These are phyloP conservation scores for Bombus impatiens DNA, from an alignment of 1,140 invertebrate species.

Conservation along the genomic window DNA sequence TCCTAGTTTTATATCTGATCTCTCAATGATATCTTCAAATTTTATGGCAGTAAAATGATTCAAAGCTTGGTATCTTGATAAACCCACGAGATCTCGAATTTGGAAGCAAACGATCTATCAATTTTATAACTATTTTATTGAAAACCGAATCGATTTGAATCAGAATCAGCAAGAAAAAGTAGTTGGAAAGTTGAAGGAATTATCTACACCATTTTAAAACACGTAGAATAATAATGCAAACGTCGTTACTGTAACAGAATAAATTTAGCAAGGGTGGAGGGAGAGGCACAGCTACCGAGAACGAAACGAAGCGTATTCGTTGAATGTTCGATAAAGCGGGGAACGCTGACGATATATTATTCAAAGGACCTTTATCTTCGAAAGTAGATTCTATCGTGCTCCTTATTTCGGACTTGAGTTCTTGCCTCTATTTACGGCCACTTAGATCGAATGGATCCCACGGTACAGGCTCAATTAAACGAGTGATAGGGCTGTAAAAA, in stretches of 20 bases:
- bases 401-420: constrained; percentile 19
- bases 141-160: not conserved
- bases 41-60: not conserved
- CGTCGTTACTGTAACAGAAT: not conserved
- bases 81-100: not conserved
- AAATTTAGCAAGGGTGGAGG: not conserved
- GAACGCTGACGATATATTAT: constrained; percentile 26
- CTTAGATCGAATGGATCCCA: not conserved
- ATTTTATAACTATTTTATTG: not conserved
- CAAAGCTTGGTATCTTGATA: not conserved
- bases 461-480: constrained; percentile 4
- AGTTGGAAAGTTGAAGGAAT: not conserved
- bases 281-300: not conserved
- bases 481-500: not conserved
- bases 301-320: constrained; percentile 20
- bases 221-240: not conserved
- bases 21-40: not conserved
- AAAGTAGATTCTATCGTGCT: constrained; percentile 11
- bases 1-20: too few species aligned
- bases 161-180: not conserved
- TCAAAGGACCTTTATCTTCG: constrained; percentile 26
- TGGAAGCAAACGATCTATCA: not conserved
- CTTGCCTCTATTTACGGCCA: constrained; percentile 4
- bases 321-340: constrained; percentile 31
- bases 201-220: not conserved